Conservation (phyloP, 2,797 vertebrate species). For the Pogonophryne albipinna region DNA sequence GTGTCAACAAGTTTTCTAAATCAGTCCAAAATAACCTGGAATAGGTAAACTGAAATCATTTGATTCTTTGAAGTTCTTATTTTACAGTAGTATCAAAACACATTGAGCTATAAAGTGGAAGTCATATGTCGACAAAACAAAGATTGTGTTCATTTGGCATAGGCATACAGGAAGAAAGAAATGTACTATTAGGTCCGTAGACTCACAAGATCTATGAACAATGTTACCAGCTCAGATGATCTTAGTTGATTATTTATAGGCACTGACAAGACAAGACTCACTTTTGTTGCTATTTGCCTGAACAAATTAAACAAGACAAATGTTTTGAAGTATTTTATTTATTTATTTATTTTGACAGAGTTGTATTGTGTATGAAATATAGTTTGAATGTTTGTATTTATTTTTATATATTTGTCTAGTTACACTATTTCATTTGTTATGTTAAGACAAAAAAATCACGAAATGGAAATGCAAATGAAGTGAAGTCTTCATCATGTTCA, state of each 20-base stretch:
- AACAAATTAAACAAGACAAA: not conserved
- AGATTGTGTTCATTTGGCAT: not conserved
- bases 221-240: not conserved
- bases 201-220: conserved; percentile 2
- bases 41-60: too few species aligned
- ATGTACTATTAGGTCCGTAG: not conserved
- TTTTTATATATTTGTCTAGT: not conserved
- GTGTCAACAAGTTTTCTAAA: not conserved
- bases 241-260: not conserved
- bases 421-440: not conserved
- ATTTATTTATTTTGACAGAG: not conserved
- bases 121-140: not conserved
- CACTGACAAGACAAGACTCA: not conserved
- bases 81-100: not conserved
- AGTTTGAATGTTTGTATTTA: not conserved
- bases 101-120: not conserved
- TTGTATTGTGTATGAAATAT: not conserved
- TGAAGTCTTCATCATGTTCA: not conserved
- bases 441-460: not conserved
- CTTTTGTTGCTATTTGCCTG: not conserved
- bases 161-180: conserved; percentile 2
- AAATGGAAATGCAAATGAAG: not conserved
- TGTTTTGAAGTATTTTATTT: not conserved
- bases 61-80: too few species aligned
- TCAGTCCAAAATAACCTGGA: not conserved